phyloP scores from a whole-genome alignment of 2,888 invertebrate genomes.

The Agriotes lineatus region DNA sequence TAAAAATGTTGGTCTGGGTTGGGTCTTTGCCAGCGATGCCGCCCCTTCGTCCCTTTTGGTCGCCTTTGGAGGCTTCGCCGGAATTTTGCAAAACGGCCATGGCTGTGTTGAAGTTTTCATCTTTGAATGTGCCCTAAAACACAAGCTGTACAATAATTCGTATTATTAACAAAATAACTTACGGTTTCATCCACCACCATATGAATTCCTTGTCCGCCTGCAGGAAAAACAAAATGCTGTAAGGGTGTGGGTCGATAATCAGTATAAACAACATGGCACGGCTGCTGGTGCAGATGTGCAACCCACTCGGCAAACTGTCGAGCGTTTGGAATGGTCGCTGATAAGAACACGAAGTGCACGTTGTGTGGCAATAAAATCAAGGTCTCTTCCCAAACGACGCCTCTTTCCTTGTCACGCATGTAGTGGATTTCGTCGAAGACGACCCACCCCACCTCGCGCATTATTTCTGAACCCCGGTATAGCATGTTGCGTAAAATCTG shows the following conservation, averaged over 20 bases:
- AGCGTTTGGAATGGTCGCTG: slow-evolving; percentile 99
- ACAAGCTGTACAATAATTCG: too few species aligned
- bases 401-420: slow-evolving; percentile 99
- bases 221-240: slow-evolving; percentile 98
- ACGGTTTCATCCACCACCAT: slow-evolving; percentile 94
- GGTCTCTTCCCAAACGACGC: slow-evolving; percentile 99
- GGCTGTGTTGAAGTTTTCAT: slow-evolving; percentile 98
- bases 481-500: slow-evolving; percentile 98
- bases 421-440: slow-evolving; percentile 99
- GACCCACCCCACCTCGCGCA: slow-evolving; percentile 99
- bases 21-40: slow-evolving; percentile 75
- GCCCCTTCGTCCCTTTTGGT: slow-evolving; percentile 81
- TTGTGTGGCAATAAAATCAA: slow-evolving; percentile 97
- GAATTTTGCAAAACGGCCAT: slow-evolving; percentile 87
- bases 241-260: slow-evolving; percentile 97
- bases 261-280: slow-evolving; percentile 99
- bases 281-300: slow-evolving; percentile 94
- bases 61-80: slow-evolving; percentile 88
- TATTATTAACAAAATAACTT: slow-evolving; percentile 48
- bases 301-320: slow-evolving; percentile 96
- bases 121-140: slow-evolving; percentile 88
- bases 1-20: slow-evolving; percentile 88
- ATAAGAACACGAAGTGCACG: slow-evolving; percentile 98
- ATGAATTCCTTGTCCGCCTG: slow-evolving; percentile 96
- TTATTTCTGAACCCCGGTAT: slow-evolving; percentile 97